A percentile compares a stretch with the other conserved stretches of the same genome.
Conservation (phyloP, 2,888 invertebrate species). For the Catotricha subobsoleta region DNA sequence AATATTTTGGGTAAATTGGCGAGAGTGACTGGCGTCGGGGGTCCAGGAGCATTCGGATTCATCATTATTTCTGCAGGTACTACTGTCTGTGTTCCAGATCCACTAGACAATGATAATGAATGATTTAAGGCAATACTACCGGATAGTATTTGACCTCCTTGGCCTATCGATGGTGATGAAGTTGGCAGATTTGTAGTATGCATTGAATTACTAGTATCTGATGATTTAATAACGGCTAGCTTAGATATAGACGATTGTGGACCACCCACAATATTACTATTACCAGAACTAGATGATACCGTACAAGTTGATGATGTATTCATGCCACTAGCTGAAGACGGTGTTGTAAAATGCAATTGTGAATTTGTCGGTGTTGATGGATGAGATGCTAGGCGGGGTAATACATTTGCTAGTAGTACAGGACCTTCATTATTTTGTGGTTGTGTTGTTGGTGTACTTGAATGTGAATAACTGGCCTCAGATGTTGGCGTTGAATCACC, state of each 20-base stretch:
- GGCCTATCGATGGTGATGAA: slow-evolving; percentile 12
- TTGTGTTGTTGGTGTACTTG: slow-evolving; percentile 26
- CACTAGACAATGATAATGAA: too few species aligned
- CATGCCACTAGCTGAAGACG: slow-evolving; percentile 14
- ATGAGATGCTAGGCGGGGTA: slow-evolving; percentile 34
- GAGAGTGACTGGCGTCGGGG: slow-evolving; percentile 30
- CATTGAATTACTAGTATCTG: slow-evolving; percentile 10
- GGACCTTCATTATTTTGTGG: slow-evolving; percentile 25
- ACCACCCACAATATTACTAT: slow-evolving; percentile 3
- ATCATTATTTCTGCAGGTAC: slow-evolving; percentile 10
- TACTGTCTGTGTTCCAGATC: slow-evolving; percentile 11
- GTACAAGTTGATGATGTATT: slow-evolving; percentile 4
- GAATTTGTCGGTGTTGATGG: slow-evolving; percentile 16
- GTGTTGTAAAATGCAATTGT: slow-evolving; percentile 20
- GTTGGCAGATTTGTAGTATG: slow-evolving; percentile 10
- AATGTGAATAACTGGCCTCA: slow-evolving; percentile 47
- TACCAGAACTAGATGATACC: slow-evolving; percentile 5
- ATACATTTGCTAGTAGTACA: slow-evolving; percentile 34
- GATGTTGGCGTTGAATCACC: slow-evolving; percentile 77
- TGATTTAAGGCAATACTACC: neutral
- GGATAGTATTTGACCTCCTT: too few species aligned
- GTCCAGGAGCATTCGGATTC: slow-evolving; percentile 26
- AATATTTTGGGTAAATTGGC: slow-evolving; percentile 33
- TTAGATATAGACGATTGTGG: neutral
- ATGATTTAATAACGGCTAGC: neutral